These are phyloP conservation scores for Chauna torquata DNA, from an alignment of 2,113 vertebrate species.

Conservation along the genomic window DNA sequence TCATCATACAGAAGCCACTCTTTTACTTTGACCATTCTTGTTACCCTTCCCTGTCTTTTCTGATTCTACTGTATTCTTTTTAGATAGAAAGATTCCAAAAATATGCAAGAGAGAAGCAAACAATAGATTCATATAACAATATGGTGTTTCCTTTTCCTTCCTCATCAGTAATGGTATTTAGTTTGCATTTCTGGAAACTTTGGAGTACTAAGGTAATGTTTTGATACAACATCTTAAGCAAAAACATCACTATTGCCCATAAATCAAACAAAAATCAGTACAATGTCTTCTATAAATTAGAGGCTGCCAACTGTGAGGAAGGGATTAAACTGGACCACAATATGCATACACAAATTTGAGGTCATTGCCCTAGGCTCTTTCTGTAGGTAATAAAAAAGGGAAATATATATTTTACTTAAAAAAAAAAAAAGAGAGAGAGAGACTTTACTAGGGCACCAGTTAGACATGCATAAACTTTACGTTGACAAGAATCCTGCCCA, in stretches of 20 bases:
- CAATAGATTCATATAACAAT: not conserved
- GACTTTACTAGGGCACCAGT: not conserved
- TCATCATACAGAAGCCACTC: not conserved
- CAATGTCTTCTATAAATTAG: not conserved
- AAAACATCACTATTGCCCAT: not conserved
- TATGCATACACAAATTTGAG: not conserved
- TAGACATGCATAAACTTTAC: not conserved
- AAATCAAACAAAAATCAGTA: rapidly evolving
- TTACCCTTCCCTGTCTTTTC: conserved; percentile 3
- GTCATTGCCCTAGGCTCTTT: not conserved
- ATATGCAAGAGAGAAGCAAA: not conserved
- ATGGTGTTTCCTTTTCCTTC: not conserved
- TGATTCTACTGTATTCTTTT: not conserved
- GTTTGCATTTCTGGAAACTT: not conserved
- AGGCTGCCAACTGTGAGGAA: not conserved
- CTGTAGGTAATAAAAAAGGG: not conserved
- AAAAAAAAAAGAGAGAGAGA: not conserved
- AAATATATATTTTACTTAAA: too few relatives aligned
- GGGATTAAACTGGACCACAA: not conserved
- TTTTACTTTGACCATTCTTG: not conserved
- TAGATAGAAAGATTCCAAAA: not conserved
- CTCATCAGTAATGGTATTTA: not conserved
- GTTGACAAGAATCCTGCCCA: not conserved
- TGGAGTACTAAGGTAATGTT: not conserved
- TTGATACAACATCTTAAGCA: not conserved